Evolutionary conservation across 2,113 vertebrate species (phyloP), one percentile per base, ranked within the genome.

Genomic region (Rousettus leschenaultii): DNA sequence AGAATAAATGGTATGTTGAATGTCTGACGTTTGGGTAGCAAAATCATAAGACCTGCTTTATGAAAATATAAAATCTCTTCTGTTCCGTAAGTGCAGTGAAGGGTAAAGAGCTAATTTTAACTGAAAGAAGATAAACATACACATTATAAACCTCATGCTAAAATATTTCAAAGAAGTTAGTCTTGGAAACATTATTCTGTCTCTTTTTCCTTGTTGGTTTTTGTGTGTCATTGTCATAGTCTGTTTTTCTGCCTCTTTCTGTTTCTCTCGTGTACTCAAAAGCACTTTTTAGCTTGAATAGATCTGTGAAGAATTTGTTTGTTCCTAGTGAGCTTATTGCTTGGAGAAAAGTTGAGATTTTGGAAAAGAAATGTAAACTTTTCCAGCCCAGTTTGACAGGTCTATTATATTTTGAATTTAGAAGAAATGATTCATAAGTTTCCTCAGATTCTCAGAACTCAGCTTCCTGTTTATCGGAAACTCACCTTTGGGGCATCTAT

Each of bases 291-390:
- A 87, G 51, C 53, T 68, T 88, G 53, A 96, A 66, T 90, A 85
- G 40, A 82, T 95, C 88, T 91, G 57, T 94, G 88, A 96, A 91
- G 5, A 85, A 96, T 92, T 87, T 96, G 45, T 95, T 95, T 94
- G 61, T 83, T 95, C 94, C 7, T 68, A 51, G 11, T 63, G 26
- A 82, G 28, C 74, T 96, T 77, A 94, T 87, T 84, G 87, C 59
- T 95, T 90, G 53, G 35, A 96, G 87, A 90, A 93, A 96, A 96
- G 65, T 51, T 63, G 71, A 94, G 24, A 96, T 40, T 85, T 84
- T 96, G 63, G 38, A 89, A 95, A 92, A 26, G 15, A 94, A 92
- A 89, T 77, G 28, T 61, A 94, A 91, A 94, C 14, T 57, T 96
- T 86, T 92, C 40, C 66, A 95, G 84, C 9, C 21, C 66, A 92